phyloP scores from a whole-genome alignment of 2,888 invertebrate species.

The Invenusta paracnida region DNA sequence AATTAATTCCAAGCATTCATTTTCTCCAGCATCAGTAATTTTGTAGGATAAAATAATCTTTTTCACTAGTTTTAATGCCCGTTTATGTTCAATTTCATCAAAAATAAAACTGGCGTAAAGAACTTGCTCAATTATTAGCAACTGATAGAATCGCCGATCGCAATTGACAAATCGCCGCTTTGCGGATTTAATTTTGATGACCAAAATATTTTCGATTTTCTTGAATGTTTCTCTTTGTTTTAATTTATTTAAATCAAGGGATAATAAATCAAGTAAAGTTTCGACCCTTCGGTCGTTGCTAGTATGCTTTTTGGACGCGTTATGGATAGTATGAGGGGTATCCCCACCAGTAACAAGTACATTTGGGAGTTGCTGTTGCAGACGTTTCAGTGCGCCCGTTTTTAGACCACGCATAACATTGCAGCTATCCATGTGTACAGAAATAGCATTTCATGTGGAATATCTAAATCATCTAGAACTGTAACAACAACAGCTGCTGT shows the following conservation, averaged over 20 bases:
- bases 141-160: background rate
- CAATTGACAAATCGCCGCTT: background rate
- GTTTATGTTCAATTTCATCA: background rate
- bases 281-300: background rate
- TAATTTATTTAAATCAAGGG: background rate
- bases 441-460: background rate
- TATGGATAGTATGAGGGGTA: background rate
- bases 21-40: too few species aligned
- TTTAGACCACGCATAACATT: background rate
- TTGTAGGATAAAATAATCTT: too few species aligned
- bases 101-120: background rate
- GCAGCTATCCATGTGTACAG: constrained; percentile 24
- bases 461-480: background rate
- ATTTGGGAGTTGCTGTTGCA: background rate
- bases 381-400: background rate
- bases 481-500: background rate
- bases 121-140: background rate
- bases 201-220: background rate
- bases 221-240: background rate
- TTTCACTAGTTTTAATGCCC: too few species aligned
- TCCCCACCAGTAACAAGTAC: background rate
- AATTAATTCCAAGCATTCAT: too few species aligned
- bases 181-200: background rate
- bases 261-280: background rate
- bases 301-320: background rate